A percentile compares a stretch with the other conserved stretches of the same genome.
Conservation (phyloP, 53 echinoderm and acorn worm species). For the Glandiceps talaboti region DNA sequence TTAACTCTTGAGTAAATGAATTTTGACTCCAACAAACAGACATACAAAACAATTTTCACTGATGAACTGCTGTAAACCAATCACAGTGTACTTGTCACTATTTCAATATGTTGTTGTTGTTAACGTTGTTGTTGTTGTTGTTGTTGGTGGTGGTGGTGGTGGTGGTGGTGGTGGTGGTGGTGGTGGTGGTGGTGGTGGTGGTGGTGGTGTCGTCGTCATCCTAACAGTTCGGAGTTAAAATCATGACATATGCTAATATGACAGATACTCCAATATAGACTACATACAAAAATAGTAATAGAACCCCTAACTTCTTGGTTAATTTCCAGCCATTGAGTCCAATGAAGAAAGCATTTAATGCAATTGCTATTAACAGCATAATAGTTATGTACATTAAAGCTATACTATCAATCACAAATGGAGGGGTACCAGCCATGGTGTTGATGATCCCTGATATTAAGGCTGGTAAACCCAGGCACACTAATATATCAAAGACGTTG, state of each 20-base stretch:
- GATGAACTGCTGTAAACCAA: no score
- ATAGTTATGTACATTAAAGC: conserved; percentile 56
- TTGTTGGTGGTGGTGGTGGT: no score
- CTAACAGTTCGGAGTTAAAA: background rate
- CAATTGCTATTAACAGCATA: conserved; percentile 46
- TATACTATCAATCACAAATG: conserved; percentile 39
- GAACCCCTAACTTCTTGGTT: background rate
- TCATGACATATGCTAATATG: background rate
- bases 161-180: no score
- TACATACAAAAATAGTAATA: background rate
- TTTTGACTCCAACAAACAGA: no score
- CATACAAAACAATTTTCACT: no score
- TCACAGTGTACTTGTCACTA: no score
- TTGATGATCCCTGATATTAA: background rate
- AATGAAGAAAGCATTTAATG: conserved; percentile 43
- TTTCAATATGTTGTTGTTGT: no score
- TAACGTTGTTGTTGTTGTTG: no score
- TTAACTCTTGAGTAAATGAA: no score
- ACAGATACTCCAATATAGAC: background rate
- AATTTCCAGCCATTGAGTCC: conserved; percentile 68
- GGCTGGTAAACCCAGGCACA: background rate
- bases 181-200: no score
- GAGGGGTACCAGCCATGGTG: background rate
- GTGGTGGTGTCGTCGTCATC: no score
- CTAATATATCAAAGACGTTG: background rate